phyloP scores from a whole-genome alignment of 2,888 invertebrate genomes.

The Aphidoletes aphidimyza region DNA sequence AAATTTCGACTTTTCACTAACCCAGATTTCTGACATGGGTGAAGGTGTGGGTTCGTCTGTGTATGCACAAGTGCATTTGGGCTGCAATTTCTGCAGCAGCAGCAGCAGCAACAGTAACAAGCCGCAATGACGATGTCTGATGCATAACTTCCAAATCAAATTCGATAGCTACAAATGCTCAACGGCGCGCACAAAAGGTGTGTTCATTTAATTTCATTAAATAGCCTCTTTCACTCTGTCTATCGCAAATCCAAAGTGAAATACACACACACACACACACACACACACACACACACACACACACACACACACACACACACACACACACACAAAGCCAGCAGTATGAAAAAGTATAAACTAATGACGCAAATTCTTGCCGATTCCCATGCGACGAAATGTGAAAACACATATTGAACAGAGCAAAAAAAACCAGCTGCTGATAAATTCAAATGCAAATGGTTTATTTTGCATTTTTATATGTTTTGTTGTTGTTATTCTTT shows the following conservation, averaged over 20 bases:
- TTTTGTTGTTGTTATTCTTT: neutral
- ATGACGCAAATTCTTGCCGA: too few relatives aligned
- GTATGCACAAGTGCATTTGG: neutral
- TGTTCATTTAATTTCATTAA: neutral
- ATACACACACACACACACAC: neutral
- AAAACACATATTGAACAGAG: too few relatives aligned
- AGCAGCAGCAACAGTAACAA: too few relatives aligned
- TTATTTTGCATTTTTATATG: neutral
- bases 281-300: neutral
- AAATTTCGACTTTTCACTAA: conserved; percentile 12
- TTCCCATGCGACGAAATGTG: too few relatives aligned
- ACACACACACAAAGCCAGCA: too few relatives aligned
- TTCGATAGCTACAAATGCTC: neutral
- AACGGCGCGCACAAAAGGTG: neutral
- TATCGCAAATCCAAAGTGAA: neutral
- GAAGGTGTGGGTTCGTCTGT: too few relatives aligned
- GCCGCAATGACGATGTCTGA: too few relatives aligned
- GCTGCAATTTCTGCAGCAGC: neutral
- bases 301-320: too few relatives aligned
- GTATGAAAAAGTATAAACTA: too few relatives aligned
- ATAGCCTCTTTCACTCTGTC: neutral
- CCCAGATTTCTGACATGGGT: too few relatives aligned
- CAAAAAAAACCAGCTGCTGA: neutral
- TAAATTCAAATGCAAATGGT: conserved; percentile 27
- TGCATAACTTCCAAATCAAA: neutral